Conservation (phyloP, 2,888 invertebrate genomes). For the Poecilobothrus nobilitatus region DNA sequence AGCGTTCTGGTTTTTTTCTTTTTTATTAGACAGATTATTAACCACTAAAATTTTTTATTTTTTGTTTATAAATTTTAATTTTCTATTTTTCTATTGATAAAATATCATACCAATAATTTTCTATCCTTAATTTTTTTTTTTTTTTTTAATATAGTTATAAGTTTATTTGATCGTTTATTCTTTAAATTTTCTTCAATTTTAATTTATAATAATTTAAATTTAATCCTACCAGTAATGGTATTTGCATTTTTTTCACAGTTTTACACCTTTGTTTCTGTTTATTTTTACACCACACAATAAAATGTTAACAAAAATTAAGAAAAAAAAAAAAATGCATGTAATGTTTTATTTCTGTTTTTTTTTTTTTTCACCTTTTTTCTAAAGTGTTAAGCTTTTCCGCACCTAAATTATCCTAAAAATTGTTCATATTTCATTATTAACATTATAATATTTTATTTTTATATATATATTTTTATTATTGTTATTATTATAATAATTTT, state of each 20-base stretch:
- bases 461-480: background rate
- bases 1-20: background rate
- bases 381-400: background rate
- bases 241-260: background rate
- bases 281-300: background rate
- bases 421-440: background rate
- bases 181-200: too few relatives aligned
- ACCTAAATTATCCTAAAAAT: conserved; percentile 5
- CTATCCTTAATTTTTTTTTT: too few relatives aligned
- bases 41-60: background rate
- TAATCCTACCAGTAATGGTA: too few relatives aligned
- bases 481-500: background rate
- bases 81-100: background rate
- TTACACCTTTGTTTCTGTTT: background rate
- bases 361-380: background rate
- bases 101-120: too few relatives aligned
- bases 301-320: too few relatives aligned
- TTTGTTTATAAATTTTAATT: background rate
- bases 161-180: too few relatives aligned
- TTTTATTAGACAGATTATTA: background rate
- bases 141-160: too few relatives aligned
- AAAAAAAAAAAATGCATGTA: background rate
- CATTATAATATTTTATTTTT: background rate
- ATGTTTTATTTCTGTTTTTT: background rate
- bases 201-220: too few relatives aligned